Base-by-base conservation (phyloP, 92 coral and sea anemone species). In the Umimayanthus kanabou region DNA sequence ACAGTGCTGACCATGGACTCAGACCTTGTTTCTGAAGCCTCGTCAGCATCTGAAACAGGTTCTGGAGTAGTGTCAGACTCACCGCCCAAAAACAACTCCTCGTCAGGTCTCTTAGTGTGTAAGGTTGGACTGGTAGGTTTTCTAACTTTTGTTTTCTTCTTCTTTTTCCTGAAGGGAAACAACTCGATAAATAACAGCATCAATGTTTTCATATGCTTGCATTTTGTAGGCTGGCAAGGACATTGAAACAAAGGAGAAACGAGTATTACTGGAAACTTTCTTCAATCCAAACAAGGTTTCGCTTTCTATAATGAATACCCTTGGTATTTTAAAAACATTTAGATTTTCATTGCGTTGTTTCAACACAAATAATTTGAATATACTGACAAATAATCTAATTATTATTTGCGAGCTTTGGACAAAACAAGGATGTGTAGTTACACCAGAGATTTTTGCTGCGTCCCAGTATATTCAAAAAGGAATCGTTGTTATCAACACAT, bases 61-160 rank as follows among this genome's bases (percentile, higher is more conserved):
- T 95, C 98, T 15, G 94, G 94, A 50, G 94, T 89, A 2, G 96
- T 82, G 84, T 91, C 96, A 29, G 92, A 91, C 61, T 91, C 94
- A 20, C 91, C 94, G 33, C 91, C 96, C 70, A 84, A 92, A 53
- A 84, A 90, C 74, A 75, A 76, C 14, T 81, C 88, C n/a, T 79
- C 77, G 28, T 85, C 94, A 28, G 37, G 74, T 47, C 77, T 87
- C 71, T 80, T 91, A 28, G 22, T 39, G 40, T 28, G 47, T 14
- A 70, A 18, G n/a, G 43, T 30, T 71, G 53, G 74, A 45, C 74
- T 50, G 39, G 39, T 6, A 26, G 64, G 66, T 33, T 70, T 83
- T 13, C 77, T 69, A n/a, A 26, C 45, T 45, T 83, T 67, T 15
- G 4, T 28, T 71, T 78, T 78, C 42, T 47, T 69, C 78, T 83